Evolutionary conservation across 2,113 vertebrate species (phyloP).

Genomic region (Otolemur garnettii): DNA sequence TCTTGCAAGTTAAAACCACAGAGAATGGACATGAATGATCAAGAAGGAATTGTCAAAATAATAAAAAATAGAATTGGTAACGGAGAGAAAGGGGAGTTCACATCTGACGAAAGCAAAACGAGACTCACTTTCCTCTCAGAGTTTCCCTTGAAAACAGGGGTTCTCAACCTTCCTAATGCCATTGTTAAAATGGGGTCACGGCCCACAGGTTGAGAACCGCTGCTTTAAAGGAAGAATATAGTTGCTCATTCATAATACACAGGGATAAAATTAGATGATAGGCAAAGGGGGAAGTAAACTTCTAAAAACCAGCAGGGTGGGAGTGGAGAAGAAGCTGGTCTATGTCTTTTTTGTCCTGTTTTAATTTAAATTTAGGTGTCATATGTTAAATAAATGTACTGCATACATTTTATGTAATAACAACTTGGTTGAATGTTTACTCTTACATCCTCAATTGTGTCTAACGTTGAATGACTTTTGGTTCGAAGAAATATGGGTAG

Average conservation of each 20-base stretch:
- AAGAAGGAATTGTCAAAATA: slow-evolving; percentile 50
- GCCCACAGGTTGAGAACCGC: too few species aligned
- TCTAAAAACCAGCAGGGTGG: background rate
- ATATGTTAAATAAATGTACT: too few species aligned
- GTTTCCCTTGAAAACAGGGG: slow-evolving; percentile 15
- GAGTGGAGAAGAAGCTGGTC: background rate
- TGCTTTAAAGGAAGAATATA: slow-evolving; percentile 20
- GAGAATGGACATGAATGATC: slow-evolving; percentile 69
- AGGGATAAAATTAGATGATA: background rate
- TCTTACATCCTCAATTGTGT: background rate
- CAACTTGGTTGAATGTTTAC: background rate
- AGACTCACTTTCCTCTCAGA: background rate
- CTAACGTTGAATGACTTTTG: slow-evolving; percentile 9
- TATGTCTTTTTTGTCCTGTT: background rate
- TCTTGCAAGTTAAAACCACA: slow-evolving; percentile 77
- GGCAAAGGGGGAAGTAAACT: background rate
- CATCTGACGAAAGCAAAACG: background rate
- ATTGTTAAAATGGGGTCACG: too few species aligned
- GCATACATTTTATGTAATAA: background rate
- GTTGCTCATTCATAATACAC: background rate
- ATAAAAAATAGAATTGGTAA: slow-evolving; percentile 68
- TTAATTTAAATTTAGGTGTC: background rate
- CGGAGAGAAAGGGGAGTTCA: background rate
- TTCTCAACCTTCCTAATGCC: too few species aligned
- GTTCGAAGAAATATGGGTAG: slow-evolving; percentile 4